A percentile compares a stretch with the other conserved stretches of the same genome.
Conservation (phyloP, 2,113 vertebrate species). For the Caloenas nicobarica region DNA sequence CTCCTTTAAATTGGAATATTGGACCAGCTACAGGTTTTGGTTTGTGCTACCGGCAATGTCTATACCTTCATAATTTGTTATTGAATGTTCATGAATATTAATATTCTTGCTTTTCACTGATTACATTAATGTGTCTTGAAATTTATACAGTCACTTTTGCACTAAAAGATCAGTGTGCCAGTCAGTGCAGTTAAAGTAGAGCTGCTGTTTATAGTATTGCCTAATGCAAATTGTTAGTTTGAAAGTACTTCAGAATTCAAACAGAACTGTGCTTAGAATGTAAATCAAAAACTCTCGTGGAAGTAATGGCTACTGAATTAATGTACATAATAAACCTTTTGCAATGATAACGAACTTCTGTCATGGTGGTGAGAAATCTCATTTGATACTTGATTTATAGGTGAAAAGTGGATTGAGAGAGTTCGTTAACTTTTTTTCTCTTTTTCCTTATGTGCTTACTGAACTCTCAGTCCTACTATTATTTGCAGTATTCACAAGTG, state of each 20-base stretch:
- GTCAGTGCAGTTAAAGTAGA: background rate
- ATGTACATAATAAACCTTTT: background rate
- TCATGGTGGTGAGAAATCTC: background rate
- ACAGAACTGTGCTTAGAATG: background rate
- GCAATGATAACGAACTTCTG: background rate
- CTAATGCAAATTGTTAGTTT: background rate
- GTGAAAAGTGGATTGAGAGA: background rate
- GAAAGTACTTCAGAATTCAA: background rate
- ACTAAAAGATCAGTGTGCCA: background rate
- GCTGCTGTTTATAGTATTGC: background rate
- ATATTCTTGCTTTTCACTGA: background rate
- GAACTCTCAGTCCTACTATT: background rate
- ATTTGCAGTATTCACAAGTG: background rate
- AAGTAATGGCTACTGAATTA: background rate
- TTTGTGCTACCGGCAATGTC: background rate
- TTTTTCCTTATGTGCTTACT: background rate
- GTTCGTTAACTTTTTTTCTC: background rate
- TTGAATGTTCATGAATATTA: background rate
- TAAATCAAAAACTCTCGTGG: background rate
- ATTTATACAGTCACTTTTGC: background rate
- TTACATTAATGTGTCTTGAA: background rate
- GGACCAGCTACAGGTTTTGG: background rate
- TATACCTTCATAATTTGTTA: background rate
- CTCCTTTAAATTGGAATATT: background rate
- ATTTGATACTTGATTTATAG: background rate